These are phyloP conservation scores for Sphaeramia orbicularis DNA, from an alignment of 2,797 vertebrate genomes.

Conservation along the genomic window DNA sequence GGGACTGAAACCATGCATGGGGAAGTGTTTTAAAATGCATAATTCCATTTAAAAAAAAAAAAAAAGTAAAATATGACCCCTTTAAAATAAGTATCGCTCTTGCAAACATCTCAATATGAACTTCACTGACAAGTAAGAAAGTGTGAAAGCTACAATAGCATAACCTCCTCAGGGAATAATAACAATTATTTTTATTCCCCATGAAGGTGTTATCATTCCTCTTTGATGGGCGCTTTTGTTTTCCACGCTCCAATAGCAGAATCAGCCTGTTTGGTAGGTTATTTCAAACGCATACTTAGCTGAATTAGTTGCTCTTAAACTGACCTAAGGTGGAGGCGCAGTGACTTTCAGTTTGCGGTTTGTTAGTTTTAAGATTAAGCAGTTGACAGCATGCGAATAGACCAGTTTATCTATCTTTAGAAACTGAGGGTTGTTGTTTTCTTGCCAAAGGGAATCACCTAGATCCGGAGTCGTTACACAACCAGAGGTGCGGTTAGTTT, in stretches of 20 bases:
- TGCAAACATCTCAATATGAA: conserved; percentile 3
- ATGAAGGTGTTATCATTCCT: background rate
- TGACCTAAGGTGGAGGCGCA: conserved; percentile 46
- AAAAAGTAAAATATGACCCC: too few species aligned
- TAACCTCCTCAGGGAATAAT: background rate
- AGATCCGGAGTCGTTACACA: conserved; percentile 77
- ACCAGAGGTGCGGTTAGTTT: conserved; percentile 67
- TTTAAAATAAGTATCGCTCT: too few species aligned
- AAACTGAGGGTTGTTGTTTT: conserved; percentile 72
- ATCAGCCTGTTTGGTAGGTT: conserved; percentile 1
- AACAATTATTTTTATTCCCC: background rate
- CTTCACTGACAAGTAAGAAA: background rate
- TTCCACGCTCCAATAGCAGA: background rate
- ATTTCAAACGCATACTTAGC: conserved; percentile 5
- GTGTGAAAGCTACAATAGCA: background rate
- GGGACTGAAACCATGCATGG: too few species aligned
- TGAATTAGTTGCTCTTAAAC: conserved; percentile 24
- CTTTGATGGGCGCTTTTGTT: conserved; percentile 7
- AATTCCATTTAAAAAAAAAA: too few species aligned
- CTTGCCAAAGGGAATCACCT: conserved; percentile 82
- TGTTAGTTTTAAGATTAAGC: conserved; percentile 77
- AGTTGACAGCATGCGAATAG: conserved; percentile 77
- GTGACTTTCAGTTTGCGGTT: conserved; percentile 73
- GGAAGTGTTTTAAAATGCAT: too few species aligned
- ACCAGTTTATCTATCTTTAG: conserved; percentile 84